Base-by-base conservation (phyloP, 2,888 invertebrate species). In the Rhingia campestris region DNA sequence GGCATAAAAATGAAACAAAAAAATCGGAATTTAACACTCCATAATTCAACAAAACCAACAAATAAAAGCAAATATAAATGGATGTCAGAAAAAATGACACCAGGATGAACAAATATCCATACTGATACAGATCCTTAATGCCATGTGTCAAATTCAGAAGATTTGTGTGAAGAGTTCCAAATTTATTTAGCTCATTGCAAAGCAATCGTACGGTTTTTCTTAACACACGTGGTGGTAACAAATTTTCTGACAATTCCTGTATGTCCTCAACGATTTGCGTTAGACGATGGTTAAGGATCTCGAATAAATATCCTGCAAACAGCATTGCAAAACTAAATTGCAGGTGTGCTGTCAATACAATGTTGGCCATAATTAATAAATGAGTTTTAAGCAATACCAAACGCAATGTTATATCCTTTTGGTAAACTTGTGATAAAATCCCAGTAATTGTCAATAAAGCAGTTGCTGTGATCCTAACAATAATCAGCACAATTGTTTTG, bases 61-160 rank as follows among this genome's bases (percentile, higher is more conserved):
- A 41, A 41, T 30, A 41, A 58, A 30, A 58, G 0, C 30, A 6
- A 30, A 41, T n/a, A 5, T 30, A n/a, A 6, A 58, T 30, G 5
- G 22, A 5, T 58, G 58, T 14, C 10, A 41, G 2, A 7, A 43
- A 58, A 41, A 0, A 30, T n/a, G 41, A 6, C 10, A 58, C n/a
- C 6, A 43, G 4, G 0, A 30, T 6, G 32, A 58, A 4, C 6
- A 58, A n/a, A 32, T 41, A 1, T 32, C 4, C 41, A 22, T 22
- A 43, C 32, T 58, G 58, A 58, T 58, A 58, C 6, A 32, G 2
- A 4, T 58, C 58, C 4, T 58, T 58, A 58, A 58, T 41, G 6
- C 41, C 58, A n/a, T 10, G n/a, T 6, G 58, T 4, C 58, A 58
- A 6, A n/a, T 41, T n/a, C 41, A 32, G 7, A 6, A 58, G 41